Conservation (phyloP, 2,113 vertebrate species). For the Epinephelus moara region DNA sequence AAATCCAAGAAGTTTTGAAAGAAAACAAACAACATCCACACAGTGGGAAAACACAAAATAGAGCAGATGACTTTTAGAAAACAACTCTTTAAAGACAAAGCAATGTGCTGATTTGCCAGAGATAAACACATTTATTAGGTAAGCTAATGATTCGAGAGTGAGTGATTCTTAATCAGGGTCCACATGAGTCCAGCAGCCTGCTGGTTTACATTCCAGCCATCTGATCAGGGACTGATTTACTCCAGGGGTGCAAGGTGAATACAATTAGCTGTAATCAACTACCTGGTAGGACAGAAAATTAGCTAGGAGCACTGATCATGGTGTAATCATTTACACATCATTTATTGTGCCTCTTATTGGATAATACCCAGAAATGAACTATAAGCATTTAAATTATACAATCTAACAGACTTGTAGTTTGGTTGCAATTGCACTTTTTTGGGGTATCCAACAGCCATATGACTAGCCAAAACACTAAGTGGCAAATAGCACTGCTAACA, state of each 20-base stretch:
- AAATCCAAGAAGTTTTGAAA: neutral
- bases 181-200: slow-evolving; percentile 10
- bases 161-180: slow-evolving; percentile 7
- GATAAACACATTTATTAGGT: neutral
- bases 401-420: neutral
- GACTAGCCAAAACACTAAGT: neutral
- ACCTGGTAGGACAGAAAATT: slow-evolving; percentile 15
- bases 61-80: too few species aligned
- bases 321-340: neutral
- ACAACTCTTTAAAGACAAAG: too few species aligned
- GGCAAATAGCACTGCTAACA: neutral
- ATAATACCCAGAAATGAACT: neutral
- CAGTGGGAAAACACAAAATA: neutral
- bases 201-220: slow-evolving; percentile 26
- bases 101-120: neutral
- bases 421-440: neutral
- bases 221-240: slow-evolving; percentile 58
- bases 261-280: slow-evolving; percentile 52
- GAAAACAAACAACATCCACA: neutral
- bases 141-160: slow-evolving; percentile 14
- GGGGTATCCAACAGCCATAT: too few species aligned
- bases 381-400: neutral
- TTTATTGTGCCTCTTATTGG: neutral
- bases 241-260: slow-evolving; percentile 29
- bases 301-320: slow-evolving; percentile 6